Evolutionary conservation across 2,888 invertebrate species (phyloP), one percentile per base, ranked within the genome.

Genomic region (Itoplectis maculator): DNA sequence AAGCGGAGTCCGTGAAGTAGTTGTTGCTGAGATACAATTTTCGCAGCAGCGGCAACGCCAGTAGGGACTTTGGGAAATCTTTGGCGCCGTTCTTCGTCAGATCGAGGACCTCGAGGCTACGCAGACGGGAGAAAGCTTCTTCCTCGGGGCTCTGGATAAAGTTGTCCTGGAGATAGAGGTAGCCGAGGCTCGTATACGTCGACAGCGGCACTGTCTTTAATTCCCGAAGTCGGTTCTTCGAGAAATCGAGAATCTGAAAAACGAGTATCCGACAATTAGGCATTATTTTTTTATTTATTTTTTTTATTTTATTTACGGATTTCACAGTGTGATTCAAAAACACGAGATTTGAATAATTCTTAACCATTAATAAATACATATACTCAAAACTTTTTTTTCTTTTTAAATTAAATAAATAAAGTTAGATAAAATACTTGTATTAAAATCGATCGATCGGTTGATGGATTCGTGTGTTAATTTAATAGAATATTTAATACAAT

Each of bases 11-110:
- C 13, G 18, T 15, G 45, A 73, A 15, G 3, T 73, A 37, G 8
- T 92, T 95, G 7, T 94, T 92, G 37, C 92, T 93, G 1, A 96
- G 93, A 88, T 95, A 95, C 29, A 96, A 91, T 89, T 95, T 95
- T 72, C 95, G 93, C 79, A 96, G 89, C 0, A 94, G 93, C 0
- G 95, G 95, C 84, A 96, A 88, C 78, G 94, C 94, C 63, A 96
- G 94, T 13, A 95, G 90, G 2, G 92, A 92, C 51, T 92, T 92
- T 0, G 95, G 95, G 0, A 95, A 90, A 40, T 92, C 90, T 59
- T 93, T 87, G 65, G 95, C 93, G 0, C 94, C 94, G 88, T 95
- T 95, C 77, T 93, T 93, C 0, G 95, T 94, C 7, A 95, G 92
- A 86, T 95, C 95, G 73, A 95, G 88, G 0, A 94, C 94, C 87